These are phyloP conservation scores for Ambastaia sidthimunki DNA, from an alignment of 2,797 vertebrate genomes.

Conservation along the genomic window DNA sequence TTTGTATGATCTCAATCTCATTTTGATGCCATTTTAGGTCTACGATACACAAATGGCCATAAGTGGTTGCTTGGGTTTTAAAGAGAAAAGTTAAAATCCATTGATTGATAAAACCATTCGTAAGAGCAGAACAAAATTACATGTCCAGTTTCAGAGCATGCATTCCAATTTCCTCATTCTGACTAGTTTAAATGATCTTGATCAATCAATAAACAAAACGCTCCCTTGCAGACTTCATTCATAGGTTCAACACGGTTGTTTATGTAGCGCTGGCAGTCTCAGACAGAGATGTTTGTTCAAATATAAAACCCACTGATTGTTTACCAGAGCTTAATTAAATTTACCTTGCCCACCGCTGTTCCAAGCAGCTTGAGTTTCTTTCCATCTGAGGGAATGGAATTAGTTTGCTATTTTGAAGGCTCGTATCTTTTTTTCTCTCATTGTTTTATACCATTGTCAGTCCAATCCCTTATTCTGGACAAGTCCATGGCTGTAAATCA, in stretches of 20 bases:
- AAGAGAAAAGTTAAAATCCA: slow-evolving; percentile 22
- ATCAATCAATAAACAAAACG: background rate
- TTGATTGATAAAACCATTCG: slow-evolving; percentile 48
- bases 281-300: slow-evolving; percentile 1
- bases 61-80: slow-evolving; percentile 37
- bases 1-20: slow-evolving; percentile 26
- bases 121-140: slow-evolving; percentile 37
- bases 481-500: slow-evolving; percentile 69
- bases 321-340: slow-evolving; percentile 74
- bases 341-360: slow-evolving; percentile 66
- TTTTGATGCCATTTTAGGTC: slow-evolving; percentile 26
- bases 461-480: slow-evolving; percentile 66
- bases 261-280: background rate
- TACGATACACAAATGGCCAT: slow-evolving; percentile 19
- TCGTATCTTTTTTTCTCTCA: slow-evolving; percentile 67
- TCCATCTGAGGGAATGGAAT: slow-evolving; percentile 60
- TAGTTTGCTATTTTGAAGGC: slow-evolving; percentile 71
- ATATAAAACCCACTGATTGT: slow-evolving; percentile 47
- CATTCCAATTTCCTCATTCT: slow-evolving; percentile 30
- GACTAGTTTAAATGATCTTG: slow-evolving; percentile 24
- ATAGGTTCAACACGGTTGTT: background rate
- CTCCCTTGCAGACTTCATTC: background rate
- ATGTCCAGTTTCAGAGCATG: background rate
- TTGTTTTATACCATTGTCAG: slow-evolving; percentile 67
- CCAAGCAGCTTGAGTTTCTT: slow-evolving; percentile 57